These are phyloP conservation scores for Doryteuthis pealeii DNA, from an alignment of 1,140 invertebrate species.

Conservation along the genomic window DNA sequence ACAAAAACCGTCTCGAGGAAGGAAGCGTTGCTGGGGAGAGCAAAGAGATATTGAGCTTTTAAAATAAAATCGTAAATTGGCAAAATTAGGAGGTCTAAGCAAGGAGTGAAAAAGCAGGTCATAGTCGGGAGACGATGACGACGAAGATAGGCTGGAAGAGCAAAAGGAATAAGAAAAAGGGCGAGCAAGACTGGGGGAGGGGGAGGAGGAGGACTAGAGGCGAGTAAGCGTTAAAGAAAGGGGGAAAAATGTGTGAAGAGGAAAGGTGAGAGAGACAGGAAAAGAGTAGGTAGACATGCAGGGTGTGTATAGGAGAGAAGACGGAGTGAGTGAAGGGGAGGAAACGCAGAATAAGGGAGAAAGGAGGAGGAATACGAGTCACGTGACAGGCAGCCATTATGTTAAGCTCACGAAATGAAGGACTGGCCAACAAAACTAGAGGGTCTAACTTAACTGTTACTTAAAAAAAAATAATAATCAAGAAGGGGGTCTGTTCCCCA, in stretches of 20 bases:
- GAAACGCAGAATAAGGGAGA: background rate
- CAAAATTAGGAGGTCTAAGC: too few relatives aligned
- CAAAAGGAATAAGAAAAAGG: too few relatives aligned
- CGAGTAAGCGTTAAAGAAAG: background rate
- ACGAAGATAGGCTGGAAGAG: too few relatives aligned
- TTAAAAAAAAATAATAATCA: background rate
- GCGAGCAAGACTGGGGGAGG: background rate
- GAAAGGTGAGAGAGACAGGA: background rate
- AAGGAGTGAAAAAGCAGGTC: too few relatives aligned
- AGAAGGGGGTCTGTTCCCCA: background rate
- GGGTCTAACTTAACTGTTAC: background rate
- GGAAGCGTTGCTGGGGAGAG: too few relatives aligned
- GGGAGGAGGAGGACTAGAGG: background rate
- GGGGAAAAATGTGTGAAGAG: background rate
- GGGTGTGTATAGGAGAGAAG: background rate
- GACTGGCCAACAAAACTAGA: background rate
- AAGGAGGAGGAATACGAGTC: background rate
- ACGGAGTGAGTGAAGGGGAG: background rate
- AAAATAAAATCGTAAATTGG: too few relatives aligned
- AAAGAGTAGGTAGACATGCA: background rate
- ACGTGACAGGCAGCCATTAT: constrained; percentile 21
- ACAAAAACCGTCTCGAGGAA: too few relatives aligned
- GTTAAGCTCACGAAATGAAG: constrained; percentile 16
- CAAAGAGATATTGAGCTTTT: too few relatives aligned
- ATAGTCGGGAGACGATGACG: too few relatives aligned